Evolutionary conservation across 2,797 vertebrate genomes (phyloP).

Genomic region (Phrynocephalus guinanensis): DNA sequence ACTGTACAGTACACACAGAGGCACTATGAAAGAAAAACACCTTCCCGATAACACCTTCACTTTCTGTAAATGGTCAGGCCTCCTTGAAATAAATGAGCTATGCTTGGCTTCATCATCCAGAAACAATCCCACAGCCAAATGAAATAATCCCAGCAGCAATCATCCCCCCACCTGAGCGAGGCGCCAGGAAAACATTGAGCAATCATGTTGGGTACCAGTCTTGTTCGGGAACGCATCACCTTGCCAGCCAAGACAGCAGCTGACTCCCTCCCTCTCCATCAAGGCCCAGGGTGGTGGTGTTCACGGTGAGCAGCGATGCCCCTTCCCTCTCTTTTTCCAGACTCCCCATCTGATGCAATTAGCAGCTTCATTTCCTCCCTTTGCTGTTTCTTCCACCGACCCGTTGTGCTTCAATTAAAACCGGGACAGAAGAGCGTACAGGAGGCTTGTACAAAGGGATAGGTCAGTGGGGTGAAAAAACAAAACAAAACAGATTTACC

Average conservation of each 20-base stretch:
- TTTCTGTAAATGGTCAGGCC: background rate
- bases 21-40: background rate
- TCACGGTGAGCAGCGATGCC: background rate
- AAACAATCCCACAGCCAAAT: background rate
- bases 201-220: too few species aligned
- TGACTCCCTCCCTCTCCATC: background rate
- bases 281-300: fast-evolving
- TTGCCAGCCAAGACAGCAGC: background rate
- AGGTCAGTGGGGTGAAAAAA: background rate
- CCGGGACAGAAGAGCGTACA: background rate
- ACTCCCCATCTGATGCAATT: background rate
- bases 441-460: too few species aligned
- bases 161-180: too few species aligned
- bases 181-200: background rate
- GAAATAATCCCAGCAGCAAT: background rate
- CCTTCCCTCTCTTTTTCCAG: background rate
- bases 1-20: too few species aligned
- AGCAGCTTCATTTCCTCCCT: background rate
- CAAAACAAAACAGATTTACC: background rate
- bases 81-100: background rate
- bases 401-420: background rate
- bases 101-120: fast-evolving
- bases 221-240: background rate
- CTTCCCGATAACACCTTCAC: background rate
- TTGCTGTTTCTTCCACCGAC: background rate